Evolutionary conservation across 2,888 invertebrate genomes (phyloP).

Genomic region (Suillia variegata): DNA sequence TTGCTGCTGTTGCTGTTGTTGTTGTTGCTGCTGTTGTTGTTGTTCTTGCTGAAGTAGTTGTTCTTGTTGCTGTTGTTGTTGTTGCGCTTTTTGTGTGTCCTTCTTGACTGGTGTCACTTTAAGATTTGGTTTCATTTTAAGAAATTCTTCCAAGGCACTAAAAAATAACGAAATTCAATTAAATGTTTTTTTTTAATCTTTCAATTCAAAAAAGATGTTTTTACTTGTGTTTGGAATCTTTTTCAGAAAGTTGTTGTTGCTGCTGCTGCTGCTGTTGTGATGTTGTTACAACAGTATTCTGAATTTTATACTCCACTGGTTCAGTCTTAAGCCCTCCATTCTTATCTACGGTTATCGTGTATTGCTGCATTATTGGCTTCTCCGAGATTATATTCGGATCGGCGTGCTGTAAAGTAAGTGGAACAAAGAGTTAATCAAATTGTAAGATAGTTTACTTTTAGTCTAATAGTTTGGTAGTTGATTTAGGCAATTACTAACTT

Average conservation of each 20-base stretch:
- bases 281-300: constrained; percentile 32
- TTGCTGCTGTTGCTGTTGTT: constrained; percentile 19
- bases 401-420: constrained; percentile 21
- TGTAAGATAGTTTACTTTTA: too few relatives aligned
- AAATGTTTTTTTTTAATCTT: not conserved
- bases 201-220: constrained; percentile 10
- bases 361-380: constrained; percentile 52
- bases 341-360: constrained; percentile 59
- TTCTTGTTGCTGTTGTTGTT: constrained; percentile 31
- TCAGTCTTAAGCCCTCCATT: constrained; percentile 40
- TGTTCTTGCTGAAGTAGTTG: constrained; percentile 29
- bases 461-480: too few relatives aligned
- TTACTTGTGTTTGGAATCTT: constrained; percentile 56
- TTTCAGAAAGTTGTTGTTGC: constrained; percentile 42
- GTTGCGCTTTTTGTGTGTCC: constrained; percentile 29
- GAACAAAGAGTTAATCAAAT: too few relatives aligned
- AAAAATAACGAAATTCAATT: constrained; percentile 10
- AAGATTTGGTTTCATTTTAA: constrained; percentile 58
- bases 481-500: too few relatives aligned
- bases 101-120: constrained; percentile 55
- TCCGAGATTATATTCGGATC: constrained; percentile 21
- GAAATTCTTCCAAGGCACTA: constrained; percentile 57
- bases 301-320: constrained; percentile 51
- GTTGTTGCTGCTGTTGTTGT: constrained; percentile 34
- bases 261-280: constrained; percentile 23